Evolutionary conservation across 1,140 invertebrate genomes (phyloP).

Genomic region (Drosophila azteca): DNA sequence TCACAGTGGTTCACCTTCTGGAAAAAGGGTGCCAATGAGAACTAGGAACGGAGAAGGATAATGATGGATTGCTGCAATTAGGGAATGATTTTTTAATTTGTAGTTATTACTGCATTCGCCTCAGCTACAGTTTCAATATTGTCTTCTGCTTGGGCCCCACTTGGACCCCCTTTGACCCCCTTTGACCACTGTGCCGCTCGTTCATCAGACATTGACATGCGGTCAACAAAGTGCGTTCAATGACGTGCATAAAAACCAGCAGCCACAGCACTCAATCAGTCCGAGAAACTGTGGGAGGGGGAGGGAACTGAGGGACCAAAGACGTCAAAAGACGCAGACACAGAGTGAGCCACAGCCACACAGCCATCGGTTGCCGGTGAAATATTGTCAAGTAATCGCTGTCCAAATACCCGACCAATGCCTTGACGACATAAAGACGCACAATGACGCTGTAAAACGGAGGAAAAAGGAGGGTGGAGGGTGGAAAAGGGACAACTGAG

Average conservation of each 20-base stretch:
- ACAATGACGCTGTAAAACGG: conserved; percentile 53
- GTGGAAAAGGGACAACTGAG: conserved; percentile 3
- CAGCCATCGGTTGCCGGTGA: conserved; percentile 22
- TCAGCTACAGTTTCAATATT: background rate
- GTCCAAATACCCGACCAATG: conserved; percentile 57
- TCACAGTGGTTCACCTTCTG: conserved; percentile 34
- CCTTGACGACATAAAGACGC: conserved; percentile 57
- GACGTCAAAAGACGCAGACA: conserved; percentile 23
- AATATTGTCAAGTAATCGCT: conserved; percentile 80
- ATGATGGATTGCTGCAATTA: conserved; percentile 45
- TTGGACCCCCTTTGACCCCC: too few species aligned
- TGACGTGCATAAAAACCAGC: conserved; percentile 76
- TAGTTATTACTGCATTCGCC: conserved; percentile 10
- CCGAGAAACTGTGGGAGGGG: conserved; percentile 30
- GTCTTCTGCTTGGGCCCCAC: background rate
- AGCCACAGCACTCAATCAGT: conserved; percentile 69
- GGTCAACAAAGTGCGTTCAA: conserved; percentile 80
- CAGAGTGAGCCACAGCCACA: too few species aligned
- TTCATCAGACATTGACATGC: conserved; percentile 71
- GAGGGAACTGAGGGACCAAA: conserved; percentile 29
- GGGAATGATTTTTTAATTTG: conserved; percentile 29
- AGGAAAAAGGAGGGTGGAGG: background rate
- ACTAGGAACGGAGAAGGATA: background rate
- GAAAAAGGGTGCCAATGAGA: conserved; percentile 20
- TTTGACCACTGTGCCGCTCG: conserved; percentile 33